Percentiles rank a stretch among this genome's conserved stretches.
Conservation (phyloP, 2,113 vertebrate genomes). For the Prietella phreatophila region DNA sequence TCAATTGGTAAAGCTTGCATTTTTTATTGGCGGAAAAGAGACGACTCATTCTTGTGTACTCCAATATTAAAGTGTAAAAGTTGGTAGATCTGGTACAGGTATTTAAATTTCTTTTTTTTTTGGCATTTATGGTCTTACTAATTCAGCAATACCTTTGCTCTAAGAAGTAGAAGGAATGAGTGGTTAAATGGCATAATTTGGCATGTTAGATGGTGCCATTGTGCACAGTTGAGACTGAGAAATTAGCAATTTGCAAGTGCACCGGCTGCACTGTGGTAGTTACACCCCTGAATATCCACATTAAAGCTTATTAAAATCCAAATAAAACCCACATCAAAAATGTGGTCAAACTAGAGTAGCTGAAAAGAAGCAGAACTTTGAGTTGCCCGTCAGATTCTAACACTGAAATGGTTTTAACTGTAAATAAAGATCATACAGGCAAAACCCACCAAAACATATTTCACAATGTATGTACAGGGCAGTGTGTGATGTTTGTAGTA, state of each 20-base stretch:
- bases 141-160: neutral
- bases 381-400: neutral
- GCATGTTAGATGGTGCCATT: neutral
- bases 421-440: neutral
- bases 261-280: neutral
- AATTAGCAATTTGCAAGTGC: neutral
- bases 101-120: neutral
- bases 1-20: neutral
- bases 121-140: neutral
- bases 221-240: neutral
- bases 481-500: neutral
- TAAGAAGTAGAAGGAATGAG: neutral
- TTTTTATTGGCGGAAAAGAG: neutral
- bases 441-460: neutral
- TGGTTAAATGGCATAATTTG: neutral
- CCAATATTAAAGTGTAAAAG: neutral
- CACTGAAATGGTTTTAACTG: neutral
- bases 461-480: neutral
- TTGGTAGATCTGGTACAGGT: neutral
- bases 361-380: neutral
- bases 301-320: neutral
- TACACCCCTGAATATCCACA: neutral
- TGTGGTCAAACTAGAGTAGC: neutral
- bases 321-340: neutral
- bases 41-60: neutral